Conservation (phyloP, 1,140 invertebrate species). For the Spodoptera litura region DNA sequence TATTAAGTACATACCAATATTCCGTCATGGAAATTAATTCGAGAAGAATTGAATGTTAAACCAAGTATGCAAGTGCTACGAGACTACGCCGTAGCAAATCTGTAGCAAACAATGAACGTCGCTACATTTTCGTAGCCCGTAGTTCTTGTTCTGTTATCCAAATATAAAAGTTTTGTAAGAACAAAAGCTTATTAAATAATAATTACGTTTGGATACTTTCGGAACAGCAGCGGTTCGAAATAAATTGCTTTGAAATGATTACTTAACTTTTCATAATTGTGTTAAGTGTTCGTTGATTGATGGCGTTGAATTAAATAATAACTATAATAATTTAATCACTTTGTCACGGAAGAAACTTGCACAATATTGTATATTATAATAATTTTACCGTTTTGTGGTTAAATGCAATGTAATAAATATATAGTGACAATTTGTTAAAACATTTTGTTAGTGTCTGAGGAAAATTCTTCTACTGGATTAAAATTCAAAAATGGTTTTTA, state of each 20-base stretch:
- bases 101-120: conserved; percentile 38
- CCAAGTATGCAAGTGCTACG: conserved; percentile 49
- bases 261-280: conserved; percentile 29
- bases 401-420: background rate
- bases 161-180: conserved; percentile 21
- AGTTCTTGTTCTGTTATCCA: background rate
- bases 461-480: too few species aligned
- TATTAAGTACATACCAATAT: conserved; percentile 40
- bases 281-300: conserved; percentile 10
- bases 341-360: background rate
- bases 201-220: background rate
- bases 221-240: background rate
- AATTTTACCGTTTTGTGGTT: background rate
- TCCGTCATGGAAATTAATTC: conserved; percentile 31
- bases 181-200: conserved; percentile 6
- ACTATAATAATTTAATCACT: background rate
- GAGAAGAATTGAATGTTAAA: conserved; percentile 45
- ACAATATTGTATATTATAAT: background rate
- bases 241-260: conserved; percentile 1
- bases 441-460: too few species aligned
- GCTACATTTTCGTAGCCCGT: conserved; percentile 22
- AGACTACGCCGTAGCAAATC: conserved; percentile 49
- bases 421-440: too few species aligned
- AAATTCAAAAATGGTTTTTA: too few species aligned
- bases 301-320: background rate